Base-by-base conservation (phyloP, 2,797 vertebrate species). In the Acipenser oxyrinchus region DNA sequence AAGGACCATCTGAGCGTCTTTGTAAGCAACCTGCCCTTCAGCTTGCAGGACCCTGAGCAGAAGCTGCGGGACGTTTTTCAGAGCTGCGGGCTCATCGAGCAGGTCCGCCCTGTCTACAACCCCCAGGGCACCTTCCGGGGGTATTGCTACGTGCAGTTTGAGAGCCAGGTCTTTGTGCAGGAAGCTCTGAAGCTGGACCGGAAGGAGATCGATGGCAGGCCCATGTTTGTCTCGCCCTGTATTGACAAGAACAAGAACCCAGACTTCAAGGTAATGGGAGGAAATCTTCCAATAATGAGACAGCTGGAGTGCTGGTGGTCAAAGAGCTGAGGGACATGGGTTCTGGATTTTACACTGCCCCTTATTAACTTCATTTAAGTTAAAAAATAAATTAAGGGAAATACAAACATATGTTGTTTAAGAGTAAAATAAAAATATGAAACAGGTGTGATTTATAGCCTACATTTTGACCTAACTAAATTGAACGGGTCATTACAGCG, bases 171-270 rank as follows among this genome's bases (percentile, higher is more conserved):
- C 49, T 81, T 90, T 0, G 92, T 92, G 1, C 8, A 77, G 0
- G 89, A 89, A 60, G 97, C 96, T 0, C 83, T 99, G 69, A 84
- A 86, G 72, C 66, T 97, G 75, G 97, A 99, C 75, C 87, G 97
- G 9, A 86, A 72, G 51, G 83, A 83, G 0, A 77, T 99, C 62
- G 93, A 92, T 4, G 93, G 93, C 10, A 89, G 97, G 73, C 96
- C 96, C 0, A 95, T 99, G 94, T 99, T 94, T 68, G 95, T 99
- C 8, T 99, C 96, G 0, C 97, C 95, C 0, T 97, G 95, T 68
- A 89, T 99, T 2, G 95, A 99, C 79, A 99, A 99, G 85, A 94
- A 82, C 86, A 96, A 93, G 79, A 94, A 98, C 66, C 96, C 96
- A 0, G 92, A 97, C 53, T 97, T 96, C 1, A 99, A 98, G 95